Percentiles rank a stretch among this genome's conserved stretches.
Conservation (phyloP, 1,140 invertebrate genomes). For the Psilanteris sp. region DNA sequence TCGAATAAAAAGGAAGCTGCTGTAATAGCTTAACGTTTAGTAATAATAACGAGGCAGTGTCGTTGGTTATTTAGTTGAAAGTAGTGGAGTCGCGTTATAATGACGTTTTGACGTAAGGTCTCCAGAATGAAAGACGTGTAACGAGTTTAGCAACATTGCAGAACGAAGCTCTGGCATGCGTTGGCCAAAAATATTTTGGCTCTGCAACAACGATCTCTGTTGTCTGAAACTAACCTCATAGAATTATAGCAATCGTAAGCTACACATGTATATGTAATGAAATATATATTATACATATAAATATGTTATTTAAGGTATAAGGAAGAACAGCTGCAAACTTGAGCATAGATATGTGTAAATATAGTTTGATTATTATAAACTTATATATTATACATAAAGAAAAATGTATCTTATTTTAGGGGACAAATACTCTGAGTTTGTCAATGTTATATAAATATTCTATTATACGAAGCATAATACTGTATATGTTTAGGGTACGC, state of each 20-base stretch:
- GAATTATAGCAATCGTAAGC: constrained; percentile 64
- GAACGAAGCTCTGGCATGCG: constrained; percentile 27
- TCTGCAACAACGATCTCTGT: constrained; percentile 73
- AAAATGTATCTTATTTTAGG: constrained; percentile 66
- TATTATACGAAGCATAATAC: constrained; percentile 47
- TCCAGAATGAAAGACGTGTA: constrained; percentile 20
- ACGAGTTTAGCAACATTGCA: constrained; percentile 10
- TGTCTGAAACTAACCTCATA: constrained; percentile 71
- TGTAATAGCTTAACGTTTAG: constrained; percentile 19
- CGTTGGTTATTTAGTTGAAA: background rate
- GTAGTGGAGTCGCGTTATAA: constrained; percentile 15
- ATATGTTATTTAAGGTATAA: constrained; percentile 40
- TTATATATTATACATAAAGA: constrained; percentile 50
- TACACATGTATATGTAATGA: constrained; percentile 53
- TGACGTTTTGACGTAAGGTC: constrained; percentile 25
- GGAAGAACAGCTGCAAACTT: background rate
- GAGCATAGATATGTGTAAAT: constrained; percentile 49
- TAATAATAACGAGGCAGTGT: constrained; percentile 12
- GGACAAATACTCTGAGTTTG: constrained; percentile 66
- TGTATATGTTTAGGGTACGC: constrained; percentile 66
- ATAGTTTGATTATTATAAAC: constrained; percentile 55
- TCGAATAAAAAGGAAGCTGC: constrained; percentile 5
- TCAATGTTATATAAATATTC: constrained; percentile 68
- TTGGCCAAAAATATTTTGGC: constrained; percentile 58
- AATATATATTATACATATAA: constrained; percentile 53